Base-by-base conservation (phyloP, 2,797 vertebrate species). In the Chelmon rostratus region DNA sequence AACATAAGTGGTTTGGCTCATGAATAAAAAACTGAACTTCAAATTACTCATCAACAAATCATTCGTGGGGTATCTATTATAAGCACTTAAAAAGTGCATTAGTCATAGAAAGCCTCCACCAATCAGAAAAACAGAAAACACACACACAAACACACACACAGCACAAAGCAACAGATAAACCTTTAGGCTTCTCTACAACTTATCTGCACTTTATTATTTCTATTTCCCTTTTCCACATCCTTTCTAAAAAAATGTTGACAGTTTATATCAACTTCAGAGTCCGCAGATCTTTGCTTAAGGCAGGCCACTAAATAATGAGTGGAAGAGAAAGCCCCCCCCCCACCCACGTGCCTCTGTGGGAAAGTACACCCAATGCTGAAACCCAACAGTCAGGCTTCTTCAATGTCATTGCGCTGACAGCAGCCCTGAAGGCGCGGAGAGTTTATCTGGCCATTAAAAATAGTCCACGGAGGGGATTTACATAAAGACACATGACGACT, bases 391-490 rank as follows among this genome's bases (percentile, higher is more conserved):
- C 73, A 46, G 64, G 62, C 52, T 59, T 25, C 65, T 70, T 81
- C 68, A 79, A 13, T 67, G 73, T 88, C 79, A 75, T 7, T 40
- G n/a, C 23, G 15, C 63, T 82, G 77, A 88, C 81, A 73, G 63
- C 0, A 28, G 62, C 85, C 84, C 78, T 67, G 76, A 69, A 88
- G 73, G 71, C 68, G 74, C 46, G 46, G 38, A 65, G 54, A 69
- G 79, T 79, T 62, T 67, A 90, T 86, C 61, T 57, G 28, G 18
- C 57, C 18, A 69, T 88, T 86, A 80, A 70, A 70, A 86, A 69
- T 37, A 73, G 50, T 71, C 33, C 35, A 62, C 25, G 7, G 37
- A 85, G 44, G 54, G 35, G 50, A 77, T 82, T 76, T 63, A 74
- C 72, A 81, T 56, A 49, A 68, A 25, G 40, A 61, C 28, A 73